Base-by-base conservation (phyloP, 2,113 vertebrate genomes). In the Platichthys flesus region DNA sequence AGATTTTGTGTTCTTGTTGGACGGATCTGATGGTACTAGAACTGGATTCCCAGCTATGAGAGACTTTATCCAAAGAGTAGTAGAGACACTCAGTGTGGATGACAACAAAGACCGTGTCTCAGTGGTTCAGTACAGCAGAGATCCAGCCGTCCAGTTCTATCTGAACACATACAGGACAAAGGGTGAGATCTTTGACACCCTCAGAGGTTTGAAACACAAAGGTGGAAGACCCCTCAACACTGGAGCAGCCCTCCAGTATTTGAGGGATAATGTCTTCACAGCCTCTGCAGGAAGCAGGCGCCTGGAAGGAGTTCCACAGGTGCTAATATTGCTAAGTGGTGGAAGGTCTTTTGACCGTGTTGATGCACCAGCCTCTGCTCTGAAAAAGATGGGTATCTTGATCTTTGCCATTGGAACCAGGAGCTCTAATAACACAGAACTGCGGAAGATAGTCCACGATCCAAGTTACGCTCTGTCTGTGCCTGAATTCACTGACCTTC, bases 271-370 rank as follows among this genome's bases (percentile, higher is more conserved):
- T 40, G 60, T 62, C 20, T 62, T 62, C 4, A 23, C 37, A 12
- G 37, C 16, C 28, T 60, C 58, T n/a, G 15, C 58, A 4, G 58
- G 26, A 24, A 95, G 96, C 81, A 95, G 96, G 52, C 93, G 91
- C 0, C 90, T 93, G 2, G 93, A 95, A 18, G 92, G 93, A 0
- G 91, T 96, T 70, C 92, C 91, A 5, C 96, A 96, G 84, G 83
- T 96, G 45, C 86, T 96, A 28, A 47, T 93, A 68, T 49, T 91
- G 70, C 55, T 89, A 9, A 83, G 71, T 63, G 83, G 86, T 35
- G 90, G 88, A 65, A 82, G 55, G 66, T 93, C 91, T 37, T 69
- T 28, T 65, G 90, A 92, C 88, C 75, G 57, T 35, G 79, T 91
- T 47, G 81, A 81, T 42, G 57, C 26, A 10, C 86, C 92, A 26